Base-by-base conservation (phyloP, 2,113 vertebrate genomes). In the Catharus bicknelli region DNA sequence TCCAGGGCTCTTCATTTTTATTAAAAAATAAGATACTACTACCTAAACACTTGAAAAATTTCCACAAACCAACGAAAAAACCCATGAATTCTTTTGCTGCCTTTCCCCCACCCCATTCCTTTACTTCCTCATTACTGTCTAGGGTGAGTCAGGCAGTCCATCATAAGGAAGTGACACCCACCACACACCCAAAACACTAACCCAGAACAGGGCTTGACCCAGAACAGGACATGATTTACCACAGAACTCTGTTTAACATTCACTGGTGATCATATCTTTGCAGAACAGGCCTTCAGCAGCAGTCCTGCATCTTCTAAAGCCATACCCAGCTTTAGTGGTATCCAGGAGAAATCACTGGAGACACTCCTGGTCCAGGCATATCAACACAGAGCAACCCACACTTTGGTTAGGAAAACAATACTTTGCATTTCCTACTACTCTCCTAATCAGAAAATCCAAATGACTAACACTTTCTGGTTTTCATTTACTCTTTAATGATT, bases 41-140 rank as follows among this genome's bases (percentile, higher is more conserved):
- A 25, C 34, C 47, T 38, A 32, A 91, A 67, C 17, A 34, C 8
- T 6, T 47, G 22, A 88, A 17, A 64, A 30, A 40, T 16, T 82
- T 73, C 42, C 43, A 66, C 12, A 51, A 69, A 73, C 10, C 13
- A 58, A 14, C 2, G 2, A 51, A 62, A 81, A 61, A 61, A 68
- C 29, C 1, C 2, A 30, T 14, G 0, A 69, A 77, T 64, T 88
- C 2, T 72, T 57, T 21, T 61, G 36, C 62, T 87, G 38, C 16
- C 30, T 78, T 50, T 9, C 4, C 2, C 8, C 57, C 15, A 7
- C 10, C 22, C 21, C 5, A 0, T 11, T 79, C 22, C 43, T 87
- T 90, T 48, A 76, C 40, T 94, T 96, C 93, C 79, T 51, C 63
- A 53, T 87, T 58, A 82, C 36, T 40, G 34, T 47, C 45, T 34